A percentile compares a stretch with the other conserved stretches of the same genome.
phyloP scores from a whole-genome alignment of 2,113 vertebrate genomes.

The Epinephelus lanceolatus region DNA sequence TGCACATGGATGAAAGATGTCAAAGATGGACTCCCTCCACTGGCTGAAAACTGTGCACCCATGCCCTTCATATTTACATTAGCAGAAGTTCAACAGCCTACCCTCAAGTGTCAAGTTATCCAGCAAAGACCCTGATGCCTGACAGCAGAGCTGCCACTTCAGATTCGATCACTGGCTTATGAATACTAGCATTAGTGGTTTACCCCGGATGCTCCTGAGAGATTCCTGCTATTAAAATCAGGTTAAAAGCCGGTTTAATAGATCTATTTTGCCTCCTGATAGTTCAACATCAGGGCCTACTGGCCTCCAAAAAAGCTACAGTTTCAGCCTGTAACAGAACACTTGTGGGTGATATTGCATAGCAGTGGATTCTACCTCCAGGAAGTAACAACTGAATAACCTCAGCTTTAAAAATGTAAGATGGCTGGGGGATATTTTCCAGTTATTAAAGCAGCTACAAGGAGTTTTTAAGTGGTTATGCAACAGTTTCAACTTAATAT shows the following conservation, averaged over 20 bases:
- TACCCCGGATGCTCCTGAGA: slow-evolving; percentile 35
- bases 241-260: slow-evolving; percentile 38
- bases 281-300: slow-evolving; percentile 18
- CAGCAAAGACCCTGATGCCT: background rate
- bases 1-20: too few species aligned
- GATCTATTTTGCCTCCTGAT: slow-evolving; percentile 23
- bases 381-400: slow-evolving; percentile 28
- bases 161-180: slow-evolving; percentile 22
- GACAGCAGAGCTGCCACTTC: slow-evolving; percentile 33
- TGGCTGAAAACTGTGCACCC: background rate
- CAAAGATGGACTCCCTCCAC: background rate
- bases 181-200: slow-evolving; percentile 61
- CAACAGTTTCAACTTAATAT: too few species aligned
- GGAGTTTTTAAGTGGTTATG: too few species aligned
- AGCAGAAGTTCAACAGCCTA: slow-evolving; percentile 3
- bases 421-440: slow-evolving; percentile 4
- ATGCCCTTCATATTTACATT: background rate
- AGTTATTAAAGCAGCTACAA: background rate
- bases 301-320: slow-evolving; percentile 18
- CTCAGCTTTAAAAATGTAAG: background rate
- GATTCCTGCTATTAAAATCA: slow-evolving; percentile 51
- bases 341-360: background rate
- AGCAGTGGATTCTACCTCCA: background rate
- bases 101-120: slow-evolving; percentile 1
- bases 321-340: slow-evolving; percentile 2